Base-by-base conservation (phyloP, 2,113 vertebrate species). In the Ammospiza nelsoni region DNA sequence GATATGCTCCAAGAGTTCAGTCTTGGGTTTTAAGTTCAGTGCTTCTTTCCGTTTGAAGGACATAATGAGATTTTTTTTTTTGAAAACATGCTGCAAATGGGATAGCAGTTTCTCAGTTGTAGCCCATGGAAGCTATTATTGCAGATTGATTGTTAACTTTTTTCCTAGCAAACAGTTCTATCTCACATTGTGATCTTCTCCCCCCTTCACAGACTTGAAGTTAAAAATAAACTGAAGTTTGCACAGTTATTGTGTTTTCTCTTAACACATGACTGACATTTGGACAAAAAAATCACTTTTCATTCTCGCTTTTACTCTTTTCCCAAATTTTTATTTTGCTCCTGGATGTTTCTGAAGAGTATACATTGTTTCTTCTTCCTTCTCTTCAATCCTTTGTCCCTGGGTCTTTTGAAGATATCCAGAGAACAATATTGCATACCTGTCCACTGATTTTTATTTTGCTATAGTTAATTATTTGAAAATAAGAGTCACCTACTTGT, bases 221-320 rank as follows among this genome's bases (percentile, higher is more conserved):
- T 77, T 94, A 94, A 96, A 96, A 96, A 87, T 87, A 94, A 92
- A 52, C 24, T 23, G 9, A 77, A 67, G 22, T 72, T 89, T 91
- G 31, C 44, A 83, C 65, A 78, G 55, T 77, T 92, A 37, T 69
- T 92, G 20, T 82, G 54, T 85, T 91, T 93, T 87, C 41, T 83
- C 74, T 65, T 93, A 79, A 27, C 51, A 49, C 58, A 35, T 52
- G 80, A 88, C 39, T 18, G 9, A 48, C 76, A 82, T 59, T 88
- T 79, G 35, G 33, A 52, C 28, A 62, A 93, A 87, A 87, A 92
- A 92, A 25, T 6, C 3, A 3, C 37, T 75, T 78, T 71, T 55
- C 15, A 27, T 9, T 62, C 24, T n/a, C 0, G 1, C 19, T 52
- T 79, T 76, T 4, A 25, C n/a, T 85, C 43, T 83, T 84, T 84